These are phyloP conservation scores for Dicycla oo DNA, from an alignment of 2,888 invertebrate genomes.

Conservation along the genomic window DNA sequence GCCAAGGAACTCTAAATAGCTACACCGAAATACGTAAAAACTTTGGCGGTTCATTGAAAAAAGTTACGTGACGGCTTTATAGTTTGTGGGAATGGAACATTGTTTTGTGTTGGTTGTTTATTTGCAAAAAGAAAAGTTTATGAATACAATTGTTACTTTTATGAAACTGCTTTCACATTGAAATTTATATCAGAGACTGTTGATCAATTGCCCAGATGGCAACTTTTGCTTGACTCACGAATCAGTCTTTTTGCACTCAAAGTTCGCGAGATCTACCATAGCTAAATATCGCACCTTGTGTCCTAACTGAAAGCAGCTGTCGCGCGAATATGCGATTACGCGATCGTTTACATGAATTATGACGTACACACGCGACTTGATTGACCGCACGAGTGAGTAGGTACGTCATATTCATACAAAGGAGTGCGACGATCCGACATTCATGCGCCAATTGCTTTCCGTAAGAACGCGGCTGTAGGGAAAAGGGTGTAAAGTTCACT, in stretches of 20 bases:
- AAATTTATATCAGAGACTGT: not conserved
- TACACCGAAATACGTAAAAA: constrained; percentile 35
- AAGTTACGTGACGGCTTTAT: constrained; percentile 36
- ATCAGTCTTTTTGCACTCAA: not conserved
- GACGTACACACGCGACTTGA: not conserved
- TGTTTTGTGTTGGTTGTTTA: constrained; percentile 27
- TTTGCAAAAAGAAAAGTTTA: constrained; percentile 8
- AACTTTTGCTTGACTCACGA: not conserved
- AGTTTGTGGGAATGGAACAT: constrained; percentile 20
- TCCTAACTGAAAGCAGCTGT: not conserved
- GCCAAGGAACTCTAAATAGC: constrained; percentile 41
- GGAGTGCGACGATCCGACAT: not conserved
- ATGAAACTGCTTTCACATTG: not conserved
- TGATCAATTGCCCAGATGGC: not conserved
- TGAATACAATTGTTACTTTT: not conserved
- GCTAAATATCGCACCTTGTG: too few species aligned
- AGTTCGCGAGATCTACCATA: not conserved
- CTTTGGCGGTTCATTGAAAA: constrained; percentile 52
- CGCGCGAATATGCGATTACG: not conserved
- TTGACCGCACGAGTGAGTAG: not conserved
- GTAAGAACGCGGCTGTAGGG: not conserved
- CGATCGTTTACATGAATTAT: not conserved
- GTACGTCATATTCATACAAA: not conserved
- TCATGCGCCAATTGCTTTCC: not conserved
- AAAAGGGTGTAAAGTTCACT: too few species aligned